Percentiles rank a stretch among this genome's conserved stretches.
Evolutionary conservation across 2,113 vertebrate genomes (phyloP).

Genomic region (Nyctibius bracteatus): DNA sequence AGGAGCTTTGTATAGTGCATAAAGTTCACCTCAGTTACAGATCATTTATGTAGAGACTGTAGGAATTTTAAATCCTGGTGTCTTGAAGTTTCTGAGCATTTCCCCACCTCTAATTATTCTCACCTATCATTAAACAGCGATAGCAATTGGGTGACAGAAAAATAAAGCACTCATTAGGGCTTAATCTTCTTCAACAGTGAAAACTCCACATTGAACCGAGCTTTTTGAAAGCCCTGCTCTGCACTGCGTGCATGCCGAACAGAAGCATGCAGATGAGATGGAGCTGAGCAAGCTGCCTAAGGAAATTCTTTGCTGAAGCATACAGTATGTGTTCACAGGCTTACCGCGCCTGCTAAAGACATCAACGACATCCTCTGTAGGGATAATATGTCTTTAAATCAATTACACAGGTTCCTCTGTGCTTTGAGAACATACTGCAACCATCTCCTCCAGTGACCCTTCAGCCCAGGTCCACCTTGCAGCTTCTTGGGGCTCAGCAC

Average conservation of each 20-base stretch:
- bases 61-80: background rate
- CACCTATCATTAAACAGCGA: background rate
- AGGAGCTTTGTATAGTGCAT: background rate
- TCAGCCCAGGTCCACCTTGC: background rate
- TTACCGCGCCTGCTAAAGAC: slow-evolving; percentile 6
- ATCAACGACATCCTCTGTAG: background rate
- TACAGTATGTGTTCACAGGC: background rate
- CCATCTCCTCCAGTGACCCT: background rate
- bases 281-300: background rate
- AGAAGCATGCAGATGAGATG: background rate
- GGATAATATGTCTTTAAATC: slow-evolving; percentile 38
- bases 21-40: background rate
- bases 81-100: background rate
- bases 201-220: background rate
- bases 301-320: slow-evolving; percentile 13
- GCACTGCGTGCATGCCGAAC: background rate
- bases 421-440: slow-evolving; percentile 1
- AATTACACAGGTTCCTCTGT: background rate
- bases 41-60: background rate
- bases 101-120: background rate
- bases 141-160: background rate
- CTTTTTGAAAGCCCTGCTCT: background rate
- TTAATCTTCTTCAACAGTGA: background rate
- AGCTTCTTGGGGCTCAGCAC: background rate
- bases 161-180: background rate